Evolutionary conservation across 2,797 vertebrate species (phyloP).

Genomic region (Hylomyscus alleni): DNA sequence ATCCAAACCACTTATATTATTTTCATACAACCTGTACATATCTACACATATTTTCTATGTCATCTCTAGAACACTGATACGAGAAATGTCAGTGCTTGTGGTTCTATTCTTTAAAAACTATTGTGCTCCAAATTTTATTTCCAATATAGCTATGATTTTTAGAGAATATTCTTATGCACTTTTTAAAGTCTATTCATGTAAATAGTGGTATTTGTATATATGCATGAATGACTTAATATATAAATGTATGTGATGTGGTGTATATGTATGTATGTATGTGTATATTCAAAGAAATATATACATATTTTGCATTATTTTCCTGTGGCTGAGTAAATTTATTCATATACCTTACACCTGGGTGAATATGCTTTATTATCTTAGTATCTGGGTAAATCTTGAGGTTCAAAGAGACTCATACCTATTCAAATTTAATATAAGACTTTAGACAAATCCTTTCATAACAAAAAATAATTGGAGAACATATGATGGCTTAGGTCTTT

Average conservation of each 20-base stretch:
- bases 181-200: not conserved
- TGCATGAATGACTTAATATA: not conserved
- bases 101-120: not conserved
- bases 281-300: not conserved
- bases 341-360: constrained; percentile 71
- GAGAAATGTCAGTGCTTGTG: not conserved
- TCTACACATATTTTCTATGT: not conserved
- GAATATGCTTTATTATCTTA: constrained; percentile 70
- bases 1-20: not conserved
- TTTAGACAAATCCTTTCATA: constrained; percentile 88
- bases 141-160: not conserved
- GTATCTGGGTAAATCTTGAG: constrained; percentile 79
- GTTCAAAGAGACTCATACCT: constrained; percentile 82
- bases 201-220: not conserved
- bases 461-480: constrained; percentile 85
- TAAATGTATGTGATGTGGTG: not conserved
- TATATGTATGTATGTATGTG: not conserved
- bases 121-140: not conserved
- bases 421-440: constrained; percentile 86
- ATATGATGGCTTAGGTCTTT: constrained; percentile 87
- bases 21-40: not conserved
- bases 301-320: constrained; percentile 10
- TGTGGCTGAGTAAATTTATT: constrained; percentile 58
- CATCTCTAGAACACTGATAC: not conserved
- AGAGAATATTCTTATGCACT: not conserved